Evolutionary conservation across 2,113 vertebrate species (phyloP).

Genomic region (Sisor rabdophorus): DNA sequence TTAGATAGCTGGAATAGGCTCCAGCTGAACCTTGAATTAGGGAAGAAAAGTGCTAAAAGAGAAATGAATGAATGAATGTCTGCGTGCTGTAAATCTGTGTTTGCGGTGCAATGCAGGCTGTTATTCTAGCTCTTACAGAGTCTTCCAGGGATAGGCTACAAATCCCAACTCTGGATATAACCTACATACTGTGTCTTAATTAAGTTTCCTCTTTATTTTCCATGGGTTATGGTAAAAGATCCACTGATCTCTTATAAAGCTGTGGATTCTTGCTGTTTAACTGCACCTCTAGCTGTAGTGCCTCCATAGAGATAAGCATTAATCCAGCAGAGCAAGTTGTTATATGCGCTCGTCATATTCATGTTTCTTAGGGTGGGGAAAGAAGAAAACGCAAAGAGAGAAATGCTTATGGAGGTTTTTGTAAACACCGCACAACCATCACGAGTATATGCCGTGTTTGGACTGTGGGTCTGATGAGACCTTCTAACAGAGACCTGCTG

Average conservation of each 20-base stretch:
- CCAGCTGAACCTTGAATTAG: no score
- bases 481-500: neutral
- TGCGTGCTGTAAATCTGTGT: neutral
- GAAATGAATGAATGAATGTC: no score
- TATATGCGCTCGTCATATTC: slow-evolving; percentile 47
- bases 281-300: slow-evolving; percentile 21
- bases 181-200: neutral
- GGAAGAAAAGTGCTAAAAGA: no score
- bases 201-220: neutral
- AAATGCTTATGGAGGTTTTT: slow-evolving; percentile 27
- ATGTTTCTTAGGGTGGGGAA: slow-evolving; percentile 26
- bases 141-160: neutral
- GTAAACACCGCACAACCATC: slow-evolving; percentile 16
- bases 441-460: slow-evolving; percentile 15
- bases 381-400: neutral
- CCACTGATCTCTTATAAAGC: neutral
- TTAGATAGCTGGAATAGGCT: no score
- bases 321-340: slow-evolving; percentile 37
- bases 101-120: neutral
- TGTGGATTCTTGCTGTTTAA: slow-evolving; percentile 7
- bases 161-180: neutral
- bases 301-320: slow-evolving; percentile 24
- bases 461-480: slow-evolving; percentile 2
- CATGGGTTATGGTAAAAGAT: neutral
- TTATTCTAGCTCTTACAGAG: neutral